Base-by-base conservation (phyloP, 1,140 invertebrate genomes). In the Fopius arisanus region DNA sequence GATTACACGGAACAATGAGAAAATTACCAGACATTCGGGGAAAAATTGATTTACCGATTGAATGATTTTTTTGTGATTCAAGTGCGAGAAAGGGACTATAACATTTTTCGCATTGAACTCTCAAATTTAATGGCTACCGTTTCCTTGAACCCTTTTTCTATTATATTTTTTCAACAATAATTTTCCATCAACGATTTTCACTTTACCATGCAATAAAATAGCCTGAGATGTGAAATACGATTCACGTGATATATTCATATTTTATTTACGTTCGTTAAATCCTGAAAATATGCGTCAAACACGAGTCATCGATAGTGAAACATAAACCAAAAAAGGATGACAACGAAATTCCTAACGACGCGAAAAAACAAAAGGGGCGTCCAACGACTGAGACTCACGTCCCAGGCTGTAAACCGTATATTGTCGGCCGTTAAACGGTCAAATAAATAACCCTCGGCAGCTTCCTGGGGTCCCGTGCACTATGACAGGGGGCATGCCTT, bases 381-480 rank as follows among this genome's bases (percentile, higher is more conserved):
- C 54, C 54, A 59, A 28, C 23, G 54, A 26, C 62, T 19, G 63
- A 28, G 19, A 54, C 29, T 54, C 67, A 43, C 65, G 40, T 68
- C 59, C 48, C 16, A 48, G 23, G 54, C 54, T 63, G 73, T 77
- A 78, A 76, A 74, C 63, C 67, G 59, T 72, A 72, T 72, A 70
- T 69, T 72, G 40, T 37, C 63, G 75, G 63, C 75, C 72, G 76
- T 79, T 80, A 75, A 80, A 78, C 68, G 75, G 76, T 75, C 71
- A 78, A 79, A 83, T 78, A 79, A 82, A 82, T 80, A 79, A 76
- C 62, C 75, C 72, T 70, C 70, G 33, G 67, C 66, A 59, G 67
- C 68, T 77, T 76, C 70, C 77, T 77, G 67, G 73, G 73, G 63
- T 73, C 72, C 48, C 73, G 31, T 65, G 63, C 48, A 26, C 26